phyloP scores from a whole-genome alignment of 2,888 invertebrate genomes.

The Salticus scenicus region DNA sequence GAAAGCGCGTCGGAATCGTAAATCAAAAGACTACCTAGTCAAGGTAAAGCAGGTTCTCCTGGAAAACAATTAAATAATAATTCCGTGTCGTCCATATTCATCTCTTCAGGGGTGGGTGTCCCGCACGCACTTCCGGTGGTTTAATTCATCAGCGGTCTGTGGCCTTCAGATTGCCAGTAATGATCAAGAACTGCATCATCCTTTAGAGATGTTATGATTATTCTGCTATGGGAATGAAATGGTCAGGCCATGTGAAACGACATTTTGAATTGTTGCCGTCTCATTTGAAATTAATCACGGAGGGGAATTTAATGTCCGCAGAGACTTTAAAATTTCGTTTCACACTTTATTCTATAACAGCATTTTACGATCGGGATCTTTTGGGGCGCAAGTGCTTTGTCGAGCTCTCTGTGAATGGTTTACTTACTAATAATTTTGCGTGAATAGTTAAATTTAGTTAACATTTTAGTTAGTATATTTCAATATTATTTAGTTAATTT shows the following conservation, averaged over 20 bases:
- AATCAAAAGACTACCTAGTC: conserved; percentile 45
- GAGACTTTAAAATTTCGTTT: too few relatives aligned
- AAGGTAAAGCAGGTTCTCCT: conserved; percentile 48
- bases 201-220: conserved; percentile 27
- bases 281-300: conserved; percentile 1
- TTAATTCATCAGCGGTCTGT: conserved; percentile 61
- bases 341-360: too few relatives aligned
- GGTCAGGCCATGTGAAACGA: conserved; percentile 7
- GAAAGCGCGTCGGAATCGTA: conserved; percentile 13
- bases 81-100: conserved; percentile 67
- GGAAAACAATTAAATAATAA: conserved; percentile 68
- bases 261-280: not conserved
- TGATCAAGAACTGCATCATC: conserved; percentile 43
- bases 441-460: too few relatives aligned
- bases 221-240: conserved; percentile 31
- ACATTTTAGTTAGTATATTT: too few relatives aligned
- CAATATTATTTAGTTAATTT: too few relatives aligned
- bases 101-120: conserved; percentile 54
- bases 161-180: conserved; percentile 57
- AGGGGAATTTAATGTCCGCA: too few relatives aligned
- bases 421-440: too few relatives aligned
- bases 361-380: too few relatives aligned
- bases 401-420: too few relatives aligned
- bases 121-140: conserved; percentile 64
- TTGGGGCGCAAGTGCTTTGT: too few relatives aligned